phyloP scores from a whole-genome alignment of 2,113 vertebrate species.

The Stegastes partitus region DNA sequence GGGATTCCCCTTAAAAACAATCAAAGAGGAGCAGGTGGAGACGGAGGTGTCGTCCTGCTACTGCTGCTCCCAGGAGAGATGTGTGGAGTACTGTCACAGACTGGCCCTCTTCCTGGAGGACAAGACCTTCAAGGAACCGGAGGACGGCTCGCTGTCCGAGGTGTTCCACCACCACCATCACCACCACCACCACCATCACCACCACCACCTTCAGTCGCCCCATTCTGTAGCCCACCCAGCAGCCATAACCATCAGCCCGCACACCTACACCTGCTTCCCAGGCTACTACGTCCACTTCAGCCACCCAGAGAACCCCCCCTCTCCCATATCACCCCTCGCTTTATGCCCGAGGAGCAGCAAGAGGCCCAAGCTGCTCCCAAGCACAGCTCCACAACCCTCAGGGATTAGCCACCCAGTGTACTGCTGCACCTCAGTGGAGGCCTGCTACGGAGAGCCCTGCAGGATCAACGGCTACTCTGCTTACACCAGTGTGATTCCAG shows the following conservation, averaged over 20 bases:
- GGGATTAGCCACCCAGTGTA: constrained; percentile 91
- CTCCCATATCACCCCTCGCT: constrained; percentile 86
- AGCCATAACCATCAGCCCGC: constrained; percentile 79
- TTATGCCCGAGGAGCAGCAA: constrained; percentile 83
- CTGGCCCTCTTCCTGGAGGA: constrained; percentile 93
- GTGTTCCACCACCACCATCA: constrained; percentile 84
- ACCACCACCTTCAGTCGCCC: constrained; percentile 80
- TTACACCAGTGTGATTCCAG: constrained; percentile 87
- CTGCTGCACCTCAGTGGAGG: constrained; percentile 89
- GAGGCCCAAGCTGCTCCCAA: constrained; percentile 87
- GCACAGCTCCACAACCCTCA: constrained; percentile 85
- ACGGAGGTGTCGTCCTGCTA: constrained; percentile 85
- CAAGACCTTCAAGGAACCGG: constrained; percentile 80
- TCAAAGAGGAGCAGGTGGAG: constrained; percentile 86
- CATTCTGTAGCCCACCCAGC: constrained; percentile 72
- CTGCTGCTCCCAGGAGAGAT: constrained; percentile 88
- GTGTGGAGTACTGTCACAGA: constrained; percentile 90
- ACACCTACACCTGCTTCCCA: constrained; percentile 89
- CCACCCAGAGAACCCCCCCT: constrained; percentile 79
- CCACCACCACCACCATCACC: constrained; percentile 79
- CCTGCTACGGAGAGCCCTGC: constrained; percentile 90
- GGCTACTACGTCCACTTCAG: constrained; percentile 86
- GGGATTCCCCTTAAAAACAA: constrained; percentile 81
- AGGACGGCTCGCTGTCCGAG: constrained; percentile 84
- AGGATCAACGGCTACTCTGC: constrained; percentile 85